These are phyloP conservation scores for Tenthredo amoena DNA, from an alignment of 2,888 invertebrate species.

Conservation along the genomic window DNA sequence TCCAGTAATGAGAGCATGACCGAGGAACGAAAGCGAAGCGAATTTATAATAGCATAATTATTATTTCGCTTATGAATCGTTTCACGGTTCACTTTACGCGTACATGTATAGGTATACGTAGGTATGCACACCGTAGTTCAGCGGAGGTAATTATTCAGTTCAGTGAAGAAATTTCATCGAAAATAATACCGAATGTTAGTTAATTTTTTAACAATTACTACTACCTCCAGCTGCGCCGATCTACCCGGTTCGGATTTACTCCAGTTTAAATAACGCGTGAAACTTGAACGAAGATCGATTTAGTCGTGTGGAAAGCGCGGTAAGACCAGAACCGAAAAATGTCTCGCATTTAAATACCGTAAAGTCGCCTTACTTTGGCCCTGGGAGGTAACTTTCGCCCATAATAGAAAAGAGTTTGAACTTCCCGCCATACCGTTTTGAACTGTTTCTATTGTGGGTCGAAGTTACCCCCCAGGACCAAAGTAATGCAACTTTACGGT, in stretches of 20 bases:
- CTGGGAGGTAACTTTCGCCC: too few species aligned
- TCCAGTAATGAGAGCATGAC: not conserved
- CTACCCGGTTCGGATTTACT: not conserved
- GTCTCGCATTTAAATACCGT: not conserved
- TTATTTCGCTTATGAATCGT: not conserved
- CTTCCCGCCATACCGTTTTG: too few species aligned
- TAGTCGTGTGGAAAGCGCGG: not conserved
- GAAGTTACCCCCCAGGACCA: too few species aligned
- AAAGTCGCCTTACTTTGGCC: too few species aligned
- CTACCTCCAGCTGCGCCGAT: not conserved
- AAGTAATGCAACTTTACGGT: too few species aligned
- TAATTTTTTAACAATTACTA: not conserved
- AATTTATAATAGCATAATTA: not conserved
- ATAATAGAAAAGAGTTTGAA: too few species aligned
- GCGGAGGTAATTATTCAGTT: not conserved
- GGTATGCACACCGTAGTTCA: not conserved
- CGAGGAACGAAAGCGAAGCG: not conserved
- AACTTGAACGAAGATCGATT: not conserved
- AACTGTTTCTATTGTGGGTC: too few species aligned
- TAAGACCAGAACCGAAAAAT: not conserved
- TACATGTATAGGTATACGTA: not conserved
- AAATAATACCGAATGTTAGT: not conserved
- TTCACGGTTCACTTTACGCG: not conserved
- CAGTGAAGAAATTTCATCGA: not conserved
- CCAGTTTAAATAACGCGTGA: not conserved